Percentiles rank a stretch among this genome's conserved stretches.
phyloP scores from a whole-genome alignment of 2,797 vertebrate genomes.

The Pangasius krempfi region DNA sequence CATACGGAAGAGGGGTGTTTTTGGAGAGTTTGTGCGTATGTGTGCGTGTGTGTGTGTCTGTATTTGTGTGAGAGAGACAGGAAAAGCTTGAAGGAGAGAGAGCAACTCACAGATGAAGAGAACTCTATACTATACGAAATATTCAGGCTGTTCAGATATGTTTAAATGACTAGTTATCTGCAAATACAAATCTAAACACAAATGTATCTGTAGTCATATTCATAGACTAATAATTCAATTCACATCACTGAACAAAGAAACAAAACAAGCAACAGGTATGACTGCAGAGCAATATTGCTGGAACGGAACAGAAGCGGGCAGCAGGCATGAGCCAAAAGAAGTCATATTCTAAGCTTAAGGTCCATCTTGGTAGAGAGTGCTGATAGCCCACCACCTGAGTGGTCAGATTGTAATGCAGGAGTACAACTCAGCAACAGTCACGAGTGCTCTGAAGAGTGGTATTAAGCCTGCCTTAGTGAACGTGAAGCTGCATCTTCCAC shows the following conservation, averaged over 20 bases:
- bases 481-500: neutral
- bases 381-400: neutral
- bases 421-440: neutral
- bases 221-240: neutral
- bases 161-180: neutral
- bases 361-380: neutral
- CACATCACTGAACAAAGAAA: neutral
- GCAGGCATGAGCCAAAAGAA: neutral
- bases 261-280: neutral
- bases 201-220: neutral
- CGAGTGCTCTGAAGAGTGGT: no score
- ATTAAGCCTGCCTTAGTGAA: neutral
- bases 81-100: neutral
- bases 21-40: constrained; percentile 43
- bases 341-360: neutral
- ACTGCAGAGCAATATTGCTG: neutral
- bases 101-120: neutral
- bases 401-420: neutral
- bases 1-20: constrained; percentile 57
- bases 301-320: neutral
- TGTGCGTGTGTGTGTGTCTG: constrained; percentile 21
- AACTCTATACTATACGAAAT: neutral
- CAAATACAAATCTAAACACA: neutral
- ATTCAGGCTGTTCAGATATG: neutral
- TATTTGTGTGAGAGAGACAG: neutral